Evolutionary conservation across 2,888 invertebrate species (phyloP), one percentile per base, ranked within the genome.

Genomic region (Lithophane ornitopus): DNA sequence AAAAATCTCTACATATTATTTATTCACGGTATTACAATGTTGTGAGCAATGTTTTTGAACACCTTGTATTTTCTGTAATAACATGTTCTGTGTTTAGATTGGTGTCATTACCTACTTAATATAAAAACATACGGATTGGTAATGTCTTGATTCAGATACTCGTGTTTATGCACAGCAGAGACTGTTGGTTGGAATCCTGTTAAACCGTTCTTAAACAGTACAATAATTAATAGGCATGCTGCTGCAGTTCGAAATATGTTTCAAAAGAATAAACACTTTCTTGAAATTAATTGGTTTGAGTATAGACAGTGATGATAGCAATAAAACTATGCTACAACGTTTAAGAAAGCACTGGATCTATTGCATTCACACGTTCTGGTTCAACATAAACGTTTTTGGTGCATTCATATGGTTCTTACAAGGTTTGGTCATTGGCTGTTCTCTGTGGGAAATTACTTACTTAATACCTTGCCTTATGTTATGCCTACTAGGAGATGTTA

Each of bases 401-500:
- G 84, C 90, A 78, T 3, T 88, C 8, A 68, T 80, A 1, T 92
- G 90, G 90, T 78, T 90, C 6, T 26, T 87, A 0, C 63, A 78
- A 34, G 87, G 84, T 39, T 49, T 89, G 1, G 62, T 75, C 14
- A 72, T 76, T 44, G 88, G 85, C 0, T 80, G 70, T n/a, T 88
- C 77, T 65, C 49, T 92, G 9, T 74, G 88, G 26, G 87, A 91
- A 62, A 80, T 92, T 0, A 91, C 93, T 16, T 90, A 88, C 65
- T 78, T 89, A 58, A 59, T 90, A 6, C 93, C 93, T 0, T 92
- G 93, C 46, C 66, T 90, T 1, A 89, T 88, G 4, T 49, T 92
- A 7, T 88, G 90, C 41, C 16, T 90, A 1, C 85, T 93, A 9
- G 93, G 90, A 2, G 75, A 85, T 66, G 70, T 86, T 0, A 94